Percentiles rank a stretch among this genome's conserved stretches.
phyloP scores from a whole-genome alignment of 2,113 vertebrate genomes.

The Cardinalis cardinalis region DNA sequence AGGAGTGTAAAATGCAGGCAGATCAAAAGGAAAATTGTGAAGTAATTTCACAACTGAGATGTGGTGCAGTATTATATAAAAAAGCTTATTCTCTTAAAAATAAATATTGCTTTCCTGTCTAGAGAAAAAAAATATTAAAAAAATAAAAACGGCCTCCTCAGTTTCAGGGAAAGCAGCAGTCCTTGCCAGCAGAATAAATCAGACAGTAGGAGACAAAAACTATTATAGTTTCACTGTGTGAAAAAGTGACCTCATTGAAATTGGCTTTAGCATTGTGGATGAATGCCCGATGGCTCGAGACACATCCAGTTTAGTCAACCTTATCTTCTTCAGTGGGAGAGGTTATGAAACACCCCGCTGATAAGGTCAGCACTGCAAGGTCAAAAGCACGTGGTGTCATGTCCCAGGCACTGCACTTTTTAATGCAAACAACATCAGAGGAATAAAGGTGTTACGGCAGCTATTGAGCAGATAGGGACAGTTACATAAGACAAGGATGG shows the following conservation, averaged over 20 bases:
- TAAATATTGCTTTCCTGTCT: background rate
- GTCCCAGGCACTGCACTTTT: background rate
- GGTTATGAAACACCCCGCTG: conserved; percentile 32
- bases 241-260: conserved; percentile 58
- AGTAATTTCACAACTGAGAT: background rate
- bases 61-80: background rate
- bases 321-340: conserved; percentile 35
- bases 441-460: background rate
- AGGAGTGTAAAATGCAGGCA: background rate
- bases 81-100: background rate
- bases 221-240: conserved; percentile 33
- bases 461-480: background rate
- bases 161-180: conserved; percentile 29
- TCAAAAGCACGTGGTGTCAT: background rate
- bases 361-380: conserved; percentile 37
- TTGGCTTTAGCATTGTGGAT: conserved; percentile 45
- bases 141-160: background rate
- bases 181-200: conserved; percentile 63
- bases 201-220: conserved; percentile 57
- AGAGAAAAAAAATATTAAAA: background rate
- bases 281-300: conserved; percentile 48
- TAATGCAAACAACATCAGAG: background rate
- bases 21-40: background rate
- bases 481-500: background rate
- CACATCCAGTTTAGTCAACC: conserved; percentile 56